Evolutionary conservation across 2,888 invertebrate species (phyloP).

Genomic region (Parasteatoda lunata): DNA sequence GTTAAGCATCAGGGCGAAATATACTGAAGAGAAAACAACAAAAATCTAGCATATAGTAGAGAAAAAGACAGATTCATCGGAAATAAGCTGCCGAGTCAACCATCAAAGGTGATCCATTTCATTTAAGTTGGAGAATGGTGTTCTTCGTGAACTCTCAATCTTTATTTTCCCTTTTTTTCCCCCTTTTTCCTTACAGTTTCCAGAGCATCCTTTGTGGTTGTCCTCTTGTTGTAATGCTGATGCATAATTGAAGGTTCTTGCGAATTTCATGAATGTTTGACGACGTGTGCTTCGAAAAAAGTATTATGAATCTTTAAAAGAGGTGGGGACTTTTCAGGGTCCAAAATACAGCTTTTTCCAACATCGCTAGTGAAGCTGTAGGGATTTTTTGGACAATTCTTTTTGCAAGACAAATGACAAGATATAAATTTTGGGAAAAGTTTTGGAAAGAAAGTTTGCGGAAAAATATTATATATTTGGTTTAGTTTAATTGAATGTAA

Average conservation of each 20-base stretch:
- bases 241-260: constrained; percentile 56
- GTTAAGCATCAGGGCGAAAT: background rate
- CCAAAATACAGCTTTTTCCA: background rate
- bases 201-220: constrained; percentile 38
- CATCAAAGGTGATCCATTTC: constrained; percentile 45
- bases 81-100: constrained; percentile 18
- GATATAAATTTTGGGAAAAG: no score
- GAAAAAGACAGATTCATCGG: constrained; percentile 16
- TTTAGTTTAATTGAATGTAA: no score
- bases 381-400: no score
- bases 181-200: constrained; percentile 8
- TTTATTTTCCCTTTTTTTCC: constrained; percentile 13
- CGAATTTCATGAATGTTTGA: constrained; percentile 48
- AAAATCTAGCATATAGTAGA: background rate
- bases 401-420: no score
- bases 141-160: background rate
- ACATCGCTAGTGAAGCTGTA: no score
- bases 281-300: constrained; percentile 35
- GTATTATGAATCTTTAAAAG: constrained; percentile 58
- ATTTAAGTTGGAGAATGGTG: constrained; percentile 32
- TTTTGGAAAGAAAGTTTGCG: no score
- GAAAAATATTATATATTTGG: no score
- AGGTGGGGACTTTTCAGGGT: constrained; percentile 13
- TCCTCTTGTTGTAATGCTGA: constrained; percentile 34
- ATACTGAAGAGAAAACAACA: background rate